Evolutionary conservation across 2,888 invertebrate species (phyloP).

Genomic region (Nomada fabriciana): DNA sequence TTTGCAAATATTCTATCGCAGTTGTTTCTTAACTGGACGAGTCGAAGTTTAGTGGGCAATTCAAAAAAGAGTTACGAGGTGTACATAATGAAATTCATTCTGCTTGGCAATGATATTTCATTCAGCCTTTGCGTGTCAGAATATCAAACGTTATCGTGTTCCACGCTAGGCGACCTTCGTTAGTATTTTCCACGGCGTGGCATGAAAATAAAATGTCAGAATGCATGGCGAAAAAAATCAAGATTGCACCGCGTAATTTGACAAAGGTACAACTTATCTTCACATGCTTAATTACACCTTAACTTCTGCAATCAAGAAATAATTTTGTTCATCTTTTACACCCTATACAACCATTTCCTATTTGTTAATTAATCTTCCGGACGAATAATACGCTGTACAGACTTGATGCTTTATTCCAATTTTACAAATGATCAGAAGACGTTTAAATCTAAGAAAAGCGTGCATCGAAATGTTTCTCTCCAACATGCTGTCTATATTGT

Average conservation of each 20-base stretch:
- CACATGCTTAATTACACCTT: too few species aligned
- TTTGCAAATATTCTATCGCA: too few species aligned
- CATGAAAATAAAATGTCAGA: conserved; percentile 32
- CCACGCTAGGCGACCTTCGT: conserved; percentile 24
- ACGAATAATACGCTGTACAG: too few species aligned
- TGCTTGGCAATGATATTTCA: conserved; percentile 10
- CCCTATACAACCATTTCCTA: not conserved
- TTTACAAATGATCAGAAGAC: too few species aligned
- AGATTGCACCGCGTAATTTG: conserved; percentile 8
- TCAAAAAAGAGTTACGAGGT: not conserved
- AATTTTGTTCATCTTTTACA: not conserved
- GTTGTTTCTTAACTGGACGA: too few species aligned
- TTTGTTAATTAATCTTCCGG: not conserved
- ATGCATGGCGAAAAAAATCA: conserved; percentile 12
- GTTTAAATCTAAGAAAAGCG: too few species aligned
- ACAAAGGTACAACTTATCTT: not conserved
- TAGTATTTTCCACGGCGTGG: conserved; percentile 11
- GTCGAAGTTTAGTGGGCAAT: not conserved
- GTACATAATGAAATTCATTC: conserved; percentile 1
- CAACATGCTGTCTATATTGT: not conserved
- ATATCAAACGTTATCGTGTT: conserved; percentile 10
- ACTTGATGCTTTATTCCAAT: too few species aligned
- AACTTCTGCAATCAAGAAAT: not conserved
- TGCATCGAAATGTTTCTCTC: not conserved
- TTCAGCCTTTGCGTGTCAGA: conserved; percentile 26